Conservation (phyloP, 2,888 invertebrate genomes). For the Apodemia hepburni region DNA sequence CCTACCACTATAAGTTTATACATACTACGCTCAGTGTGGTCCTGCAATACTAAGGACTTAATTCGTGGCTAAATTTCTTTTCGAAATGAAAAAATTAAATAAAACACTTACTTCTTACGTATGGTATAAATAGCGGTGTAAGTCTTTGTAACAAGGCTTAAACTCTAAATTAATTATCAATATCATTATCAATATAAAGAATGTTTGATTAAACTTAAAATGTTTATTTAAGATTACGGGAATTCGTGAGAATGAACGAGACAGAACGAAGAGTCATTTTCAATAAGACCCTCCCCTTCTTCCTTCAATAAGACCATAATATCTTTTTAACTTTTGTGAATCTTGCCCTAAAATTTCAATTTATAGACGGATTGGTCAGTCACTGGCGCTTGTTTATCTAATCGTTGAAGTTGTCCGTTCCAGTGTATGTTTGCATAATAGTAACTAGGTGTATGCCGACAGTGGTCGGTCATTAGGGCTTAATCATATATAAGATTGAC, state of each 20-base stretch:
- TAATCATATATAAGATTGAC: neutral
- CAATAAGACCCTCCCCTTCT: no score
- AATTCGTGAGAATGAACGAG: neutral
- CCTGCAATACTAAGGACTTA: neutral
- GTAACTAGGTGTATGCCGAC: neutral
- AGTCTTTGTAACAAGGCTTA: no score
- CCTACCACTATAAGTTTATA: neutral
- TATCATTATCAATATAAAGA: no score
- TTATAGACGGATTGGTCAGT: neutral
- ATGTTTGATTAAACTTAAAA: no score
- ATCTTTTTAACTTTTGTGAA: neutral
- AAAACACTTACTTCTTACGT: no score
- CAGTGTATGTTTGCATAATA: slow-evolving; percentile 11
- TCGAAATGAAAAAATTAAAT: no score
- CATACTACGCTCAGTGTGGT: neutral
- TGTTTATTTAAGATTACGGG: no score
- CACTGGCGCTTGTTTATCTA: neutral
- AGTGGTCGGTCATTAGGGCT: neutral
- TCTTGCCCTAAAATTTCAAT: neutral
- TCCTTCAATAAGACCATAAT: no score
- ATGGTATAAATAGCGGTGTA: no score
- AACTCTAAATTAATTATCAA: no score
- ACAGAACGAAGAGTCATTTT: neutral
- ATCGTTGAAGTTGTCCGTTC: slow-evolving; percentile 9
- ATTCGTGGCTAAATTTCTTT: neutral